Evolutionary conservation across 1,140 invertebrate species (phyloP).

Genomic region (Lasaia peninsularis): DNA sequence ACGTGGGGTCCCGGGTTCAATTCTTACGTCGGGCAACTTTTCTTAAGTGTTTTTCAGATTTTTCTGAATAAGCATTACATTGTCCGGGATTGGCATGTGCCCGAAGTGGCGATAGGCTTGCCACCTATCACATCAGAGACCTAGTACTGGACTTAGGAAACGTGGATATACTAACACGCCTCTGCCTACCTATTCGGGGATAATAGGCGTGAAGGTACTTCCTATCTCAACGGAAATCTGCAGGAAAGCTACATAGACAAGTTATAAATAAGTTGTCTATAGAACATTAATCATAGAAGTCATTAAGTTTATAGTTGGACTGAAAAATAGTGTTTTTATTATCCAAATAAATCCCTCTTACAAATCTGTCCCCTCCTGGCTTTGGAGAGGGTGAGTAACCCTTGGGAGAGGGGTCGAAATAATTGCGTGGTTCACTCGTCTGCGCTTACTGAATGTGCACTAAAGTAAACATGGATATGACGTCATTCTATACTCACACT

Average conservation of each 20-base stretch:
- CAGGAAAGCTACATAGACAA: not conserved
- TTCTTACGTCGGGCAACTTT: no score
- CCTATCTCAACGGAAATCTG: no score
- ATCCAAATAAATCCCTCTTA: not conserved
- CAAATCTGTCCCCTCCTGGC: not conserved
- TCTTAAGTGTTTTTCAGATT: no score
- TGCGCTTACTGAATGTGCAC: conserved; percentile 21
- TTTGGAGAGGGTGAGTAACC: conserved; percentile 26
- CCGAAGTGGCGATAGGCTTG: no score
- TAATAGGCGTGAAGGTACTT: no score
- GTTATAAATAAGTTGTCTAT: not conserved
- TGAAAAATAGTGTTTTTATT: conserved; percentile 2
- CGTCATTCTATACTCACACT: not conserved
- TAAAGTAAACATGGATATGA: not conserved
- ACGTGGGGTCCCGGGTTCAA: no score
- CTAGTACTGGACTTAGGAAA: no score
- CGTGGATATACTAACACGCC: no score
- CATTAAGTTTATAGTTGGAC: not conserved
- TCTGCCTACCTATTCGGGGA: no score
- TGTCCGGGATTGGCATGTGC: no score
- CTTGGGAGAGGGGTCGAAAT: conserved; percentile 25
- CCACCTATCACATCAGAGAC: no score
- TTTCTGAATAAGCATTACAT: no score
- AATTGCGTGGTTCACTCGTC: conserved; percentile 32
- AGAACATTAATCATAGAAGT: not conserved